Conservation (phyloP, 2,888 invertebrate species). For the Lottia scabra region DNA sequence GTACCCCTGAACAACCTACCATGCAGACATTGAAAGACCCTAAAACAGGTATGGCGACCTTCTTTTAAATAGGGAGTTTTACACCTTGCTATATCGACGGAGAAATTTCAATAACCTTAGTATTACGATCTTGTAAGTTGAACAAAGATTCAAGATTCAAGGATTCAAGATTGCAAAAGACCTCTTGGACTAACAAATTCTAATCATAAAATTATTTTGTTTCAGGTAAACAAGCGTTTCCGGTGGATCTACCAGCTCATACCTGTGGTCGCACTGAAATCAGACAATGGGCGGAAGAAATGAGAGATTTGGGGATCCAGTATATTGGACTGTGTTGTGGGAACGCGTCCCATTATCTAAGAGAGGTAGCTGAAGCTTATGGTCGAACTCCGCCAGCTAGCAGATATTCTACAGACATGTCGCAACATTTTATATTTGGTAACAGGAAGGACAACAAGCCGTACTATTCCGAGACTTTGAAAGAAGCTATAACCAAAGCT, state of each 20-base stretch:
- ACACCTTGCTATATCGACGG: no score
- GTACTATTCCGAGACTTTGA: not conserved
- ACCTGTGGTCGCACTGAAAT: slow-evolving; percentile 37
- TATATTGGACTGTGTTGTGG: slow-evolving; percentile 60
- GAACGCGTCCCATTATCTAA: slow-evolving; percentile 44
- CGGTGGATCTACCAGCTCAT: slow-evolving; percentile 36
- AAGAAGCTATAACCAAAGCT: not conserved
- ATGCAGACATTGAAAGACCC: slow-evolving; percentile 18
- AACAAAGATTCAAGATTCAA: no score
- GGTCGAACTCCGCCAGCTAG: slow-evolving; percentile 37
- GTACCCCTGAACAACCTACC: slow-evolving; percentile 20
- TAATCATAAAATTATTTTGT: no score
- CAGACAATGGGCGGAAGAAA: slow-evolving; percentile 38
- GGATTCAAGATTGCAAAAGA: no score
- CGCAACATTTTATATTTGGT: slow-evolving; percentile 27
- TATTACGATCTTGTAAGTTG: no score
- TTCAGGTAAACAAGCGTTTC: slow-evolving; percentile 40
- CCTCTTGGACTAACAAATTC: no score
- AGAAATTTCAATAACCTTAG: no score
- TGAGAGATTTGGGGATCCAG: slow-evolving; percentile 41
- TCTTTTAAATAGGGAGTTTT: no score
- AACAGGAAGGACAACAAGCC: not conserved
- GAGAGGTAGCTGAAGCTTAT: slow-evolving; percentile 41
- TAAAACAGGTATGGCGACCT: slow-evolving; percentile 7
- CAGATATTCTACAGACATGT: slow-evolving; percentile 34